Base-by-base conservation (phyloP, 2,113 vertebrate species). In the Brachyistius frenatus region DNA sequence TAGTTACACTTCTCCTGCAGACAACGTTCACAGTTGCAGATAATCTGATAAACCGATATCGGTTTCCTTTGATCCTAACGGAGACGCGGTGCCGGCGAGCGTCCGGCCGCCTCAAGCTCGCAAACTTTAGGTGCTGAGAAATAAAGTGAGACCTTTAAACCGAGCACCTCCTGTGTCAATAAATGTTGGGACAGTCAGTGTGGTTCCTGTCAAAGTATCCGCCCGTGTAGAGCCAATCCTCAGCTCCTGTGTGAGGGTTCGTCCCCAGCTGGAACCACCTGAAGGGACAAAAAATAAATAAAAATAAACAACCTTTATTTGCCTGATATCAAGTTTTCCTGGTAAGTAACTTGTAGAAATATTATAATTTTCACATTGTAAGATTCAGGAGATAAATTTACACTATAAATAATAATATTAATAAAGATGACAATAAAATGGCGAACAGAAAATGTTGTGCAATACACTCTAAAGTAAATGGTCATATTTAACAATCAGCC, bases 171-270 rank as follows among this genome's bases (percentile, higher is more conserved):
- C 58, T 44, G 52, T 16, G 73, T 98, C 96, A 99, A 93, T 97
- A 99, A 91, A 99, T 97, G 90, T 97, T 94, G 50, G 96, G 97
- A 92, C 96, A 96, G 93, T 96, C 94, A 33, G 95, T 94, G 94
- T 97, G 99, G 68, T 96, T 95, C 89, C 97, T 96, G 88, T 99
- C 97, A 84, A 98, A 99, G 94, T 99, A 99, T 77, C 96, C 96
- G 52, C 97, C 97, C 8, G 94, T 91, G 85, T 97, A 99, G 56
- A 97, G 88, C 98, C 97, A 99, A 76, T 99, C 98, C 63, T 96
- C 88, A 0, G 95, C 92, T 83, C 96, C 95, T 1, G 95, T 97
- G 78, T 97, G 90, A 1, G 95, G 96, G 91, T 99, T 99, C 39
- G 85, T 93, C 87, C 95, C 96, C 85, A 93, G 93, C 81, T 93